Evolutionary conservation across 2,797 vertebrate genomes (phyloP).

Genomic region (Neostethus bicornis): DNA sequence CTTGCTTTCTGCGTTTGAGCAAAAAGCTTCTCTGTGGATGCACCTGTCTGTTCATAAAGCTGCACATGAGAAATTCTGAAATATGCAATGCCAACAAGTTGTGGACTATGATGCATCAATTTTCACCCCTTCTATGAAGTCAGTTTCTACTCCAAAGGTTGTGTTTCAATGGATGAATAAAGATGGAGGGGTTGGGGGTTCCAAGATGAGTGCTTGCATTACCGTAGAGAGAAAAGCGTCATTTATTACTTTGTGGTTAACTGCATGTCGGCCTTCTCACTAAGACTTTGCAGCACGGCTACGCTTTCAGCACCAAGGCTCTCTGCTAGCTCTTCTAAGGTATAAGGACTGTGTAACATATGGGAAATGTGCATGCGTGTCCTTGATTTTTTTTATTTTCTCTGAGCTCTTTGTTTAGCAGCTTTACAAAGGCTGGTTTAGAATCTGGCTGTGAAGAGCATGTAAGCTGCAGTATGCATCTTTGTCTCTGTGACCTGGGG

Average conservation of each 20-base stretch:
- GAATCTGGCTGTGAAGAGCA: constrained; percentile 53
- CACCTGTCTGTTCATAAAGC: constrained; percentile 26
- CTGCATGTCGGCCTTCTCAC: constrained; percentile 63
- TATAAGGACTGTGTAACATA: constrained; percentile 13
- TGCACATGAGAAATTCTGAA: constrained; percentile 43
- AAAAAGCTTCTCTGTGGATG: constrained; percentile 21
- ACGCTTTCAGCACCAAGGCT: constrained; percentile 39
- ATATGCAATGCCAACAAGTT: constrained; percentile 46
- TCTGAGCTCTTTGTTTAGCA: constrained; percentile 36
- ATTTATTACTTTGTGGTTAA: constrained; percentile 37
- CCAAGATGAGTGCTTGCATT: constrained; percentile 34
- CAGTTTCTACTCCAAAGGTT: constrained; percentile 41
- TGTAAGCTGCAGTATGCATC: constrained; percentile 62
- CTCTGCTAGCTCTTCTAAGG: constrained; percentile 29
- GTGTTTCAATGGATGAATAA: background rate
- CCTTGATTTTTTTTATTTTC: constrained; percentile 20
- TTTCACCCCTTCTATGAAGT: constrained; percentile 41
- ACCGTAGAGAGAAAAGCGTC: constrained; percentile 33
- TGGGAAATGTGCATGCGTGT: constrained; percentile 48
- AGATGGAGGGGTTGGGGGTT: constrained; percentile 12
- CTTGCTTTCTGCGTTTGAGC: constrained; percentile 36
- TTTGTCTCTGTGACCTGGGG: constrained; percentile 54
- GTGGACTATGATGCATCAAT: constrained; percentile 44
- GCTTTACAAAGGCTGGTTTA: constrained; percentile 22
- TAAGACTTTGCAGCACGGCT: constrained; percentile 39